Base-by-base conservation (phyloP, 2,797 vertebrate species). In the Enteromius treurensis region DNA sequence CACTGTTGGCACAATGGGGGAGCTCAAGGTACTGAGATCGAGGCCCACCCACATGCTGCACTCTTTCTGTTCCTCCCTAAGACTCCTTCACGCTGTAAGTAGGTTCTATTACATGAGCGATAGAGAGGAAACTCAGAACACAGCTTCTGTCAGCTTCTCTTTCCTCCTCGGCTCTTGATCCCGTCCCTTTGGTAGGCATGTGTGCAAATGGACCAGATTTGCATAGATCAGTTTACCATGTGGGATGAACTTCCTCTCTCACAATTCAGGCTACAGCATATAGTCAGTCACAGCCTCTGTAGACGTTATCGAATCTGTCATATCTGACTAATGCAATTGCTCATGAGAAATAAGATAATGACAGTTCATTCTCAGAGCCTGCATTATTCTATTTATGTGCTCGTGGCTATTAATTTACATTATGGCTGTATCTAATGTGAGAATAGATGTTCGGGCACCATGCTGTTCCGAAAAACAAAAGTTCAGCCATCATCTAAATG, bases 11-110 rank as follows among this genome's bases (percentile, higher is more conserved):
- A 40, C 80, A 32, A 80, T 87, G 83, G 74, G 84, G 84, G 75
- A 58, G 73, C 45, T 85, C 83, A 86, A 88, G 78, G 86, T 65
- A 42, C 42, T 65, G 88, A 92, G 90, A 91, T 91, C 90, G 90
- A 90, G 86, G 79, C 90, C 91, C 91, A 81, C 92, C 92, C 91
- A 92, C 93, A 78, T 75, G 80, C 84, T 90, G 91, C 55, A 86
- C 91, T 90, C 88, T 84, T 77, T 79, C 85, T 78, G 83, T 82
- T 45, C 89, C 90, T 84, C 76, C 89, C 79, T 88, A 87, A 87
- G 60, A 71, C 78, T 78, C 23, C 26, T 51, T 40, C 34, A 19
- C 65, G 29, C 77, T 80, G 67, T 32, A 49, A 67, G 13, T 55
- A 32, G 64, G 70, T 60, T 67, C 71, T 62, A 80, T 77, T 69